A percentile compares a stretch with the other conserved stretches of the same genome.
Evolutionary conservation across 2,113 vertebrate genomes (phyloP).

Genomic region (Galemys pyrenaicus): DNA sequence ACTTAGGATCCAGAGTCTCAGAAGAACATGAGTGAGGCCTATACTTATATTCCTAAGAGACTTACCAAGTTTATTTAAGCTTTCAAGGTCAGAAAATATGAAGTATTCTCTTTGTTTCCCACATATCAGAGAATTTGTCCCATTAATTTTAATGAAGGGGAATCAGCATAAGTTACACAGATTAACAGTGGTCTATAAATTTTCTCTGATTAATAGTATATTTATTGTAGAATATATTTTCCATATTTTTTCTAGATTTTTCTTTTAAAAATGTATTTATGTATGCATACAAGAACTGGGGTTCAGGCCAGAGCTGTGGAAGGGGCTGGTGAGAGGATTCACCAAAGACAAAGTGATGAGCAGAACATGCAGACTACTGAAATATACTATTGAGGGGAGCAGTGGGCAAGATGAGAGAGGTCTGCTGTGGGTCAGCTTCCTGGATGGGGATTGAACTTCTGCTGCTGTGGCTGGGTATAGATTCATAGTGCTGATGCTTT

Average conservation of each 20-base stretch:
- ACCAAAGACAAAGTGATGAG: too few relatives aligned
- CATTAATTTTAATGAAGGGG: conserved; percentile 45
- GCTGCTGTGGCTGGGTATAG: too few relatives aligned
- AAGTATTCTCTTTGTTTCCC: conserved; percentile 6
- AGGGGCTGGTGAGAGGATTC: too few relatives aligned
- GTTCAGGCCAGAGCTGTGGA: too few relatives aligned
- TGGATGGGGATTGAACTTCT: too few relatives aligned
- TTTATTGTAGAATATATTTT: background rate
- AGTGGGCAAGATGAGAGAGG: too few relatives aligned
- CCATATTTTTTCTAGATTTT: background rate
- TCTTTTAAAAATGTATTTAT: background rate
- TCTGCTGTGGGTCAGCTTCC: too few relatives aligned
- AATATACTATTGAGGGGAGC: too few relatives aligned
- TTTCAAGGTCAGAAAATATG: conserved; percentile 41
- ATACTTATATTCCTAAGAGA: background rate
- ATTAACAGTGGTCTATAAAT: conserved; percentile 21
- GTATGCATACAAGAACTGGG: too few relatives aligned
- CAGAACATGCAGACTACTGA: too few relatives aligned
- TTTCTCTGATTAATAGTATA: background rate
- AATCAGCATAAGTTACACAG: conserved; percentile 47
- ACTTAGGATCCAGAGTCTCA: background rate
- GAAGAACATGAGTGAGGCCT: background rate
- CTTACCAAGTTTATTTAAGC: background rate
- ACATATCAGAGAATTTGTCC: background rate
- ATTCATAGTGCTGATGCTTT: too few relatives aligned